phyloP scores from a whole-genome alignment of 2,888 invertebrate species.

The Rosalia funebris region DNA sequence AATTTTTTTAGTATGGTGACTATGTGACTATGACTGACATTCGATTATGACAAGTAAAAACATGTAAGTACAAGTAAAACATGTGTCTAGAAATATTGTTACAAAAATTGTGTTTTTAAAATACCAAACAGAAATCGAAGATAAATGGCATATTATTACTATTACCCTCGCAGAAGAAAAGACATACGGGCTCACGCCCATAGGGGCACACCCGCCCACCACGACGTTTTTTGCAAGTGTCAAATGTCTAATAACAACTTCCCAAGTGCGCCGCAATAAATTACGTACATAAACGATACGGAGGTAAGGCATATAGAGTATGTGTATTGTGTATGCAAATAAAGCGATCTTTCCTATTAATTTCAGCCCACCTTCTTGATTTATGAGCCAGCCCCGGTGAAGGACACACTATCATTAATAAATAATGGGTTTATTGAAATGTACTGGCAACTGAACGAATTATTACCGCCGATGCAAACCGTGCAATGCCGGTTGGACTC shows the following conservation, averaged over 20 bases:
- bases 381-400: conserved; percentile 39
- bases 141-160: too few species aligned
- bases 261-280: conserved; percentile 37
- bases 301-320: conserved; percentile 9
- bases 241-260: conserved; percentile 40
- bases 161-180: too few species aligned
- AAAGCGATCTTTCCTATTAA: conserved; percentile 43
- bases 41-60: too few species aligned
- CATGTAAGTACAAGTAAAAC: too few species aligned
- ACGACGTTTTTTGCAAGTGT: conserved; percentile 33
- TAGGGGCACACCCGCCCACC: conserved; percentile 4
- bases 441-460: background rate
- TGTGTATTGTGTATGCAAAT: conserved; percentile 21
- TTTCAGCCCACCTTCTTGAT: conserved; percentile 43
- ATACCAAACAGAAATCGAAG: too few species aligned
- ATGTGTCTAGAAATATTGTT: too few species aligned
- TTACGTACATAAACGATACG: conserved; percentile 34
- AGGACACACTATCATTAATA: conserved; percentile 31
- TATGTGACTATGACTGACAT: too few species aligned
- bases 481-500: background rate
- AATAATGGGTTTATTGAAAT: conserved; percentile 13
- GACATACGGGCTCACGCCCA: conserved; percentile 9
- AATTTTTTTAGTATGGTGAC: too few species aligned
- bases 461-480: background rate
- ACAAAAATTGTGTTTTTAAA: too few species aligned